Conservation (phyloP, 2,797 vertebrate genomes). For the Clarias laeviceps region DNA sequence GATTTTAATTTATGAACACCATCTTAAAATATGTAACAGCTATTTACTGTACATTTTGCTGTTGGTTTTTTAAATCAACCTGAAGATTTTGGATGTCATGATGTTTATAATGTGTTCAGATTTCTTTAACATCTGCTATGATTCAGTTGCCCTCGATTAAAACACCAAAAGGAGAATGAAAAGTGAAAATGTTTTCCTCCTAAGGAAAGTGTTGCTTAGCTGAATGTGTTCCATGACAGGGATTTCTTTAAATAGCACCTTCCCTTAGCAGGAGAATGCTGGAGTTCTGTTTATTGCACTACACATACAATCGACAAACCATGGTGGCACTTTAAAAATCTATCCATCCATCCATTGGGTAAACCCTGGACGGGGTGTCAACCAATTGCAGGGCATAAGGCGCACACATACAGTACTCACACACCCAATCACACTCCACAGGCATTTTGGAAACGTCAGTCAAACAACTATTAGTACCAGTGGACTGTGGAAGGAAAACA, state of each 20-base stretch:
- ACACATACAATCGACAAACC: not conserved
- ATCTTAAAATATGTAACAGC: conserved; percentile 8
- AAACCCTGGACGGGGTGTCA: too few relatives aligned
- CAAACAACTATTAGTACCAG: too few relatives aligned
- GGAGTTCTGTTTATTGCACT: not conserved
- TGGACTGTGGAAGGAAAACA: too few relatives aligned
- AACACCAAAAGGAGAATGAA: not conserved
- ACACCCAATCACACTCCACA: too few relatives aligned
- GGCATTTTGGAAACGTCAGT: too few relatives aligned
- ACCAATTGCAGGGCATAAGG: too few relatives aligned
- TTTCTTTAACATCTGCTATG: not conserved
- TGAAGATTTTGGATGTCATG: not conserved
- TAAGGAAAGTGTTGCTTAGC: not conserved
- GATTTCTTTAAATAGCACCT: not conserved
- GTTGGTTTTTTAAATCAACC: not conserved
- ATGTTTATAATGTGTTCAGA: not conserved
- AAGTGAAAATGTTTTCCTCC: not conserved
- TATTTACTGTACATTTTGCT: conserved; percentile 22
- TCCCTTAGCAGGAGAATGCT: not conserved
- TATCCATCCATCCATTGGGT: too few relatives aligned
- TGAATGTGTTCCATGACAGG: not conserved
- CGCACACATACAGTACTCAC: too few relatives aligned
- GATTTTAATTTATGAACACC: conserved; percentile 4
- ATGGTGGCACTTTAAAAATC: not conserved
- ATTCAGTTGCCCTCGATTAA: not conserved